Base-by-base conservation (phyloP, 2,113 vertebrate genomes). In the Gallinago undulata region DNA sequence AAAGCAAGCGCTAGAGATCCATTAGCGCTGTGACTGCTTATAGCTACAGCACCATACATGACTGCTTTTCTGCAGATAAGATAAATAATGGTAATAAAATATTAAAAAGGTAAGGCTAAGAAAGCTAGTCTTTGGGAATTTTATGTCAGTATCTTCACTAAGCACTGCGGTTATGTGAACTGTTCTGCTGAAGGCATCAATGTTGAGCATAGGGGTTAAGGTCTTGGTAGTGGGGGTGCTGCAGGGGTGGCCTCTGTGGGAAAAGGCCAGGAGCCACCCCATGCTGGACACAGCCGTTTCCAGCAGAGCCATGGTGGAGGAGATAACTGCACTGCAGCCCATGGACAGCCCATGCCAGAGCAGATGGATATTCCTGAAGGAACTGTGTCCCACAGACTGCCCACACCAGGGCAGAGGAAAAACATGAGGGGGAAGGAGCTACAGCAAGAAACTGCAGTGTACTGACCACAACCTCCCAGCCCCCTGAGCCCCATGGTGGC, bases 161-260 rank as follows among this genome's bases (percentile, higher is more conserved):
- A 75, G 30, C 9, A 10, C 9, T 0, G 3, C 3, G 24, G 50
- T 56, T 21, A 19, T 0, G 2, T 5, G 35, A 39, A 4, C 1
- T 57, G 30, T 5, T 86, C 41, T 67, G 51, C 79, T 24, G 22
- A 60, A 73, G 45, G 39, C 51, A 41, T 7, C 28, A 28, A 8
- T 35, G 30, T 21, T 43, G 33, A 23, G 41, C 15, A 6, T 10
- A 55, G 35, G 19, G 11, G 39, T 19, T 63, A 79, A 51, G 47
- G 51, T n/a, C 43, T 67, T 19, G 23, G 37, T 1, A 25, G 7
- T 10, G 6, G 31, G 7, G 31, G 41, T 11, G 45, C 16, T 22
- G 35, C 43, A 60, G 45, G n/a, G 1, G 6, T 11, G 50, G 18
- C 45, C 31, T 60, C 39, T 3, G 3, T 13, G 45, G 18, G 51